A percentile compares a stretch with the other conserved stretches of the same genome.
phyloP scores from a whole-genome alignment of 2,888 invertebrate genomes.

The Notocelia uddmanniana region DNA sequence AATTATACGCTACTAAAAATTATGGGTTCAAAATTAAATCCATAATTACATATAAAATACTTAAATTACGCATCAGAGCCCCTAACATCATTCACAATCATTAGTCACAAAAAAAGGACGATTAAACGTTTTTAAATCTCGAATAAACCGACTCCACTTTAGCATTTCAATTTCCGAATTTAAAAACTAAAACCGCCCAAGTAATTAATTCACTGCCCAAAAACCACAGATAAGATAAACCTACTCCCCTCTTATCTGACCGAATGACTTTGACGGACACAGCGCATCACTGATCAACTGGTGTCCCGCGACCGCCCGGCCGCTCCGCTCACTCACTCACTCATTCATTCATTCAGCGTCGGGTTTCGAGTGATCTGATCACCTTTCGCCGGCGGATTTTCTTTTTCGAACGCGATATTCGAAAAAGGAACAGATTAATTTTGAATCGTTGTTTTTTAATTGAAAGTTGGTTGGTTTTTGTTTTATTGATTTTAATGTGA shows the following conservation, averaged over 20 bases:
- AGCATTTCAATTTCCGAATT: slow-evolving; percentile 36
- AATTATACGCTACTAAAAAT: slow-evolving; percentile 21
- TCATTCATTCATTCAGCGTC: slow-evolving; percentile 72
- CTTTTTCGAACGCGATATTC: slow-evolving; percentile 59
- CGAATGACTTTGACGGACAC: slow-evolving; percentile 77
- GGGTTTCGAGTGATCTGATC: slow-evolving; percentile 81
- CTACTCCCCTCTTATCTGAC: slow-evolving; percentile 61
- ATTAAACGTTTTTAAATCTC: slow-evolving; percentile 4
- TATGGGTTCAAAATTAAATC: not conserved
- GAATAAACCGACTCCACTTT: slow-evolving; percentile 13
- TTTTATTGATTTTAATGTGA: slow-evolving; percentile 6
- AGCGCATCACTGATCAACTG: slow-evolving; percentile 83
- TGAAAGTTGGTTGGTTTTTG: slow-evolving; percentile 18
- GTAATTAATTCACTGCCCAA: slow-evolving; percentile 45
- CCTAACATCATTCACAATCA: not conserved
- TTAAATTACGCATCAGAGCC: not conserved
- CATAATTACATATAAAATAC: not conserved
- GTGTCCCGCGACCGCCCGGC: slow-evolving; percentile 69
- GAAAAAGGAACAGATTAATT: slow-evolving; percentile 59
- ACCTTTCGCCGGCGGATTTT: slow-evolving; percentile 67
- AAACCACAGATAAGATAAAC: slow-evolving; percentile 49
- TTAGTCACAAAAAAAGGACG: not conserved
- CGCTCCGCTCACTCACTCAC: slow-evolving; percentile 60
- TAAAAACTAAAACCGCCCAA: slow-evolving; percentile 47
- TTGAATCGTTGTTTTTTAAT: slow-evolving; percentile 34